These are phyloP conservation scores for Thermophis baileyi DNA, from an alignment of 2,113 vertebrate species.

Conservation along the genomic window DNA sequence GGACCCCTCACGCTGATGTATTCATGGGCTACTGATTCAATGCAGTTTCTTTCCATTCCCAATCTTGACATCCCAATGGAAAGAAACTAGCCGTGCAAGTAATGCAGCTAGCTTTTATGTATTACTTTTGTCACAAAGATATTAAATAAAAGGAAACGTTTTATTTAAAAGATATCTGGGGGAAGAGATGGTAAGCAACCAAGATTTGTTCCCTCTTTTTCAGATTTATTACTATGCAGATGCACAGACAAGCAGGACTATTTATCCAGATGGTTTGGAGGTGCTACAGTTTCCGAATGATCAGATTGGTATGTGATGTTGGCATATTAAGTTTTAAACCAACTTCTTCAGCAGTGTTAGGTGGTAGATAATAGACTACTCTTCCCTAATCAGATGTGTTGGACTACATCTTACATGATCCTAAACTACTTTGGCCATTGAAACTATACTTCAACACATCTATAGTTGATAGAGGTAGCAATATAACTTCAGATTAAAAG, in stretches of 20 bases:
- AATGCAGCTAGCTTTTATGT: neutral
- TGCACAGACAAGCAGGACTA: conserved; percentile 66
- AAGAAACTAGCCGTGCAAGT: neutral
- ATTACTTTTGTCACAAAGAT: neutral
- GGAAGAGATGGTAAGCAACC: neutral
- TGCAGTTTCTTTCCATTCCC: neutral
- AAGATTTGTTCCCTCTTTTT: conserved; percentile 14
- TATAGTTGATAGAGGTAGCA: neutral
- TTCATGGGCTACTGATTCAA: neutral
- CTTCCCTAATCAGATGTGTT: neutral
- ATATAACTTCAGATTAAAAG: neutral
- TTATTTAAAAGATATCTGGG: neutral
- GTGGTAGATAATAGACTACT: neutral
- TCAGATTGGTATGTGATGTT: conserved; percentile 69
- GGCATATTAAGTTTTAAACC: neutral
- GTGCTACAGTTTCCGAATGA: conserved; percentile 71
- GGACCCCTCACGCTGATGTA: neutral
- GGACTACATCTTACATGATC: neutral
- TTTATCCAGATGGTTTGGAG: conserved; percentile 67
- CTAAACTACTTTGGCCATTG: neutral
- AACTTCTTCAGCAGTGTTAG: neutral
- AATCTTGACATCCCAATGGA: neutral
- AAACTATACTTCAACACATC: neutral
- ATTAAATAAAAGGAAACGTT: neutral
- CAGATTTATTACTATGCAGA: conserved; percentile 75